Base-by-base conservation (phyloP, 2,113 vertebrate species). In the Leucopsar rothschildi region DNA sequence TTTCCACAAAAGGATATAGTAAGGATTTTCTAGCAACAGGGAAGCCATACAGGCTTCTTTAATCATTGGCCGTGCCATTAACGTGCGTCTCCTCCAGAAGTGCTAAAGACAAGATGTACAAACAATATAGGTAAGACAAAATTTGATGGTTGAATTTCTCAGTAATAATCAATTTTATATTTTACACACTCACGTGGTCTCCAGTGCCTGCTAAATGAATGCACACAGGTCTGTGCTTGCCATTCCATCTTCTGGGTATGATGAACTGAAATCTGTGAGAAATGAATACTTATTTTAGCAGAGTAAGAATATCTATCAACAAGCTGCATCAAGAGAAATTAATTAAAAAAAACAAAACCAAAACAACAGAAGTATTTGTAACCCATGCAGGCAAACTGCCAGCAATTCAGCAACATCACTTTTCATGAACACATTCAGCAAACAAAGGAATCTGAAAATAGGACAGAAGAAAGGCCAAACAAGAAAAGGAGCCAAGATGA, bases 51-150 rank as follows among this genome's bases (percentile, higher is more conserved):
- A 98, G 39, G 99, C 98, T 95, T 99, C 99, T 97, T 99, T 99
- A 86, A 99, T 98, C 99, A 99, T 99, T 6, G 99, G 99, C 50
- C 99, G 98, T 22, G 99, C 99, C 99, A 99, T 99, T 45, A 99
- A 94, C 1, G 99, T 99, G 77, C 99, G 98, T 50, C 99, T 98
- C 42, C 99, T 98, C 99, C 99, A 99, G 96, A 99, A 99, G 95
- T 99, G 98, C 99, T 99, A 80, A 31, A 96, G 64, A 82, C 9
- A 77, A 91, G 44, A 94, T 2, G 24, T 20, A 88, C 24, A 88
- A 81, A 57, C 35, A 70, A 79, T 19, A 44, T 2, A 76, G 44
- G 8, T 90, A 85, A 59, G 61, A 49, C 40, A 63, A 87, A 79
- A 55, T 40, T 12, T 33, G 25, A 49, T 33, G 33, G 56, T 19